These are phyloP conservation scores for Hyperoplus lanceolatus DNA, from an alignment of 2,797 vertebrate species.

Conservation along the genomic window DNA sequence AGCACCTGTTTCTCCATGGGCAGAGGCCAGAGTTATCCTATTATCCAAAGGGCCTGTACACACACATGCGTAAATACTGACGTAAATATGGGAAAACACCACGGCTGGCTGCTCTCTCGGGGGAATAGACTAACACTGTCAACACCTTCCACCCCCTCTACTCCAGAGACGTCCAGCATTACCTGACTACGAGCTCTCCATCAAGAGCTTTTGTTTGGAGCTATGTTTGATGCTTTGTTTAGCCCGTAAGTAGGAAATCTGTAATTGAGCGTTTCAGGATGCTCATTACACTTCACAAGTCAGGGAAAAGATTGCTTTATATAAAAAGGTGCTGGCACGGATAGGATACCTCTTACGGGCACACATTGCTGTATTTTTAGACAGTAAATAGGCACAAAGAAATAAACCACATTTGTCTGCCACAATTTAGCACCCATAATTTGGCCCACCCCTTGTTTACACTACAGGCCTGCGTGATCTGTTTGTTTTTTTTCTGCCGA, in stretches of 20 bases:
- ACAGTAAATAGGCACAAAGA: slow-evolving; percentile 68
- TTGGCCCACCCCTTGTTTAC: slow-evolving; percentile 80
- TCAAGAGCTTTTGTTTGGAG: slow-evolving; percentile 67
- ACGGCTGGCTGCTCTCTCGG: slow-evolving; percentile 45
- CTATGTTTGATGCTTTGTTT: slow-evolving; percentile 75
- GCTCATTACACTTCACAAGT: slow-evolving; percentile 74
- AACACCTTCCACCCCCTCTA: slow-evolving; percentile 71
- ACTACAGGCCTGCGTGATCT: slow-evolving; percentile 49
- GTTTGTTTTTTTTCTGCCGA: slow-evolving; percentile 71
- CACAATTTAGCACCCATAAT: slow-evolving; percentile 79
- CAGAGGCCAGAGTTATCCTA: slow-evolving; percentile 74
- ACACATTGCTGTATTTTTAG: slow-evolving; percentile 77
- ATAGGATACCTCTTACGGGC: slow-evolving; percentile 49
- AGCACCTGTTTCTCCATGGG: slow-evolving; percentile 90
- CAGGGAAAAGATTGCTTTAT: slow-evolving; percentile 60
- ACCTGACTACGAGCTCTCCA: slow-evolving; percentile 72
- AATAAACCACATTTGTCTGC: slow-evolving; percentile 72
- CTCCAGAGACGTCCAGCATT: slow-evolving; percentile 61
- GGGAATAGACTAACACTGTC: slow-evolving; percentile 71
- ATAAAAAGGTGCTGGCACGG: slow-evolving; percentile 66
- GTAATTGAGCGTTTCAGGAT: slow-evolving; percentile 73
- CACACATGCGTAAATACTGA: slow-evolving; percentile 77
- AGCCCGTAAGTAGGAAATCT: slow-evolving; percentile 75
- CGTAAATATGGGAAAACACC: slow-evolving; percentile 76
- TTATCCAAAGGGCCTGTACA: slow-evolving; percentile 74